phyloP scores from a whole-genome alignment of 2,113 vertebrate species.

The Merops nubicus region DNA sequence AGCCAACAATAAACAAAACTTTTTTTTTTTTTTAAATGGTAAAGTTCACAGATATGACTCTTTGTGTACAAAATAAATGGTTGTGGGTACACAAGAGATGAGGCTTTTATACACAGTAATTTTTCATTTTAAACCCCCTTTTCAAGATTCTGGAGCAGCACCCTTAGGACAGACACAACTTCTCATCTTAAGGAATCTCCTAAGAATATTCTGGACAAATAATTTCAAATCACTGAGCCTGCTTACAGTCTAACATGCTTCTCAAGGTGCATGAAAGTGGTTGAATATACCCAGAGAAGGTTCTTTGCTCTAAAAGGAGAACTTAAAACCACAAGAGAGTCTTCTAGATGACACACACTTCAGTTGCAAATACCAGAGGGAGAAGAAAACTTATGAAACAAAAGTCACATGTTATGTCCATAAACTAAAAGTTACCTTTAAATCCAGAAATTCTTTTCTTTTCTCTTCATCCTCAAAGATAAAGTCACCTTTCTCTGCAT shows the following conservation, averaged over 20 bases:
- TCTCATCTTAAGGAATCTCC: background rate
- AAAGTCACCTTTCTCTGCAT: conserved; percentile 73
- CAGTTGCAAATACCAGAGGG: background rate
- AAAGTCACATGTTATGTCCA: background rate
- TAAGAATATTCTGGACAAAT: background rate
- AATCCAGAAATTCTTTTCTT: conserved; percentile 60
- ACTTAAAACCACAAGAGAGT: background rate
- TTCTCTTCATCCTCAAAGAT: conserved; percentile 58
- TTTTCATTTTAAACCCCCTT: background rate
- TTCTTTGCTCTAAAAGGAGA: background rate
- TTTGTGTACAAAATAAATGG: background rate
- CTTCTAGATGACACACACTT: background rate
- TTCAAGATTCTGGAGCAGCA: background rate
- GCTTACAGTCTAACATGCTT: background rate
- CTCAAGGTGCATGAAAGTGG: background rate
- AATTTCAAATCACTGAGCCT: background rate
- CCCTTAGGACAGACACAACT: background rate
- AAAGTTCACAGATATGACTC: background rate
- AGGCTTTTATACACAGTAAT: background rate
- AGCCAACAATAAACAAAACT: background rate
- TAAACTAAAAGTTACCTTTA: conserved; percentile 74
- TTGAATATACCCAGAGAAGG: background rate
- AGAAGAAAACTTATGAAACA: background rate
- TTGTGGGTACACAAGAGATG: fast-evolving
- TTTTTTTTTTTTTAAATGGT: too few relatives aligned